A percentile compares a stretch with the other conserved stretches of the same genome.
These are phyloP conservation scores for Danio choprae DNA, from an alignment of 2,797 vertebrate genomes.

Conservation along the genomic window DNA sequence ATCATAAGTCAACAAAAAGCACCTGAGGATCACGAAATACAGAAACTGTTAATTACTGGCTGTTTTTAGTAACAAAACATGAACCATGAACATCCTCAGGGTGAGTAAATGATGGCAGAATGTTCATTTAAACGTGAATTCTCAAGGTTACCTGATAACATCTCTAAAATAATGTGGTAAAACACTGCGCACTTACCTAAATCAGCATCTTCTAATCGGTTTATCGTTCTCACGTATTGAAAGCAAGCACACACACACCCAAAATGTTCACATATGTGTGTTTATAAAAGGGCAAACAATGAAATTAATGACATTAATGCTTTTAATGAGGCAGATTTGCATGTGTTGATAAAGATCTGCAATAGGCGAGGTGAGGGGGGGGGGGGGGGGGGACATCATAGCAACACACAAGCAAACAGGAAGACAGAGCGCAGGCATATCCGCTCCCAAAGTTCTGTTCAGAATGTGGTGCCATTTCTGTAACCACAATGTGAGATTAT, in stretches of 20 bases:
- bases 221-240: not conserved
- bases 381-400: conserved; percentile 6
- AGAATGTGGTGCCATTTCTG: conserved; percentile 19
- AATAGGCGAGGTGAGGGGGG: conserved; percentile 29
- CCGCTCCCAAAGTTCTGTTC: conserved; percentile 41
- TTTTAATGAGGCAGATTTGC: conserved; percentile 42
- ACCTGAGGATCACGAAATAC: no score
- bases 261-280: not conserved
- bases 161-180: conserved; percentile 10
- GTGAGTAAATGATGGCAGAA: no score
- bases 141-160: not conserved
- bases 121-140: not conserved
- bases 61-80: not conserved
- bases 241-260: not conserved
- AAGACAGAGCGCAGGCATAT: conserved; percentile 33
- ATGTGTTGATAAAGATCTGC: conserved; percentile 61
- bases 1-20: no score
- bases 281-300: conserved; percentile 2
- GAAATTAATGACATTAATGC: conserved; percentile 25
- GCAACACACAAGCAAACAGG: conserved; percentile 40
- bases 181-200: not conserved
- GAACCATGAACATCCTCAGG: no score
- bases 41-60: no score
- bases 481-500: conserved; percentile 37
- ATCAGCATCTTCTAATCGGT: not conserved